Percentiles rank a stretch among this genome's conserved stretches.
phyloP scores from a whole-genome alignment of 2,888 invertebrate species.

The Cephus sareptanus region DNA sequence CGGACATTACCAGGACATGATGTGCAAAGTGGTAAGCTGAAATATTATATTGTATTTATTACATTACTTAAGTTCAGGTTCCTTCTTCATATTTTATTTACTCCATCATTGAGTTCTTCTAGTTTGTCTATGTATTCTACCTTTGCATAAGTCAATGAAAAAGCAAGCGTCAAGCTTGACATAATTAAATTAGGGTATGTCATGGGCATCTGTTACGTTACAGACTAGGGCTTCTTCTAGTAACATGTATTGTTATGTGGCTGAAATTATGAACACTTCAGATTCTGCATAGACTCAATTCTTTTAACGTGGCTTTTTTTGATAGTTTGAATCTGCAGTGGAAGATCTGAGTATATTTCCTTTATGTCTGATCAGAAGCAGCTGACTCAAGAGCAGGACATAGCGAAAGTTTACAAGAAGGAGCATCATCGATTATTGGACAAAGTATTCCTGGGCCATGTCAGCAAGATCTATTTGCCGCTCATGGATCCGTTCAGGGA shows the following conservation, averaged over 20 bases:
- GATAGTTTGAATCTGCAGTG: not conserved
- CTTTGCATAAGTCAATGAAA: too few species aligned
- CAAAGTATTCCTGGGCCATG: slow-evolving; percentile 43
- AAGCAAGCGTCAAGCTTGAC: slow-evolving; percentile 35
- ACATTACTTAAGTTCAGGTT: too few species aligned
- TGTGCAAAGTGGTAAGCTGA: too few species aligned
- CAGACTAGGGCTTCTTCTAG: slow-evolving; percentile 56
- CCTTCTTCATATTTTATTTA: too few species aligned
- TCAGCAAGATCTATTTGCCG: slow-evolving; percentile 49
- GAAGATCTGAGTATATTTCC: not conserved
- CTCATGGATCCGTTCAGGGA: slow-evolving; percentile 52
- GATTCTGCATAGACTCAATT: not conserved
- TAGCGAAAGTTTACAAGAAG: slow-evolving; percentile 53
- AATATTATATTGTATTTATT: too few species aligned
- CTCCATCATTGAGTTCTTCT: too few species aligned
- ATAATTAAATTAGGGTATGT: slow-evolving; percentile 55
- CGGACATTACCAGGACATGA: too few species aligned
- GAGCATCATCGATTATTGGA: slow-evolving; percentile 43
- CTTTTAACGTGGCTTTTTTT: not conserved
- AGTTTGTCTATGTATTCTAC: too few species aligned
- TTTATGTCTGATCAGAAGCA: slow-evolving; percentile 43
- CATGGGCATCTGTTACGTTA: slow-evolving; percentile 56
- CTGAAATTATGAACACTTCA: not conserved
- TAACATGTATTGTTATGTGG: slow-evolving; percentile 36
- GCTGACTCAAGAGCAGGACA: slow-evolving; percentile 52